phyloP scores from a whole-genome alignment of 2,888 invertebrate species.

The Xestia xanthographa region DNA sequence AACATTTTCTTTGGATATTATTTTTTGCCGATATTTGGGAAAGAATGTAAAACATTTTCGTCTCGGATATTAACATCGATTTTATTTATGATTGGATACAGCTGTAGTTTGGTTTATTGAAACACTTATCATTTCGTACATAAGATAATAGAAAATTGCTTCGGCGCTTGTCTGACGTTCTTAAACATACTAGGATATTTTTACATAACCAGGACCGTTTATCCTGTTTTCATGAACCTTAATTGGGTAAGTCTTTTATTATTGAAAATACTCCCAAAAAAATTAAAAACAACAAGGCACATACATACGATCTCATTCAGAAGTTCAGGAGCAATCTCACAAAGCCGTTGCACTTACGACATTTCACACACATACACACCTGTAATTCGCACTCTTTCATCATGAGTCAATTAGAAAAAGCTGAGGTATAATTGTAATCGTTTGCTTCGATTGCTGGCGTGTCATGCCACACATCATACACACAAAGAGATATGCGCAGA shows the following conservation, averaged over 20 bases:
- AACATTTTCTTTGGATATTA: constrained; percentile 23
- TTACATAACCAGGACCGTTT: neutral
- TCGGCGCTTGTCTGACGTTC: neutral
- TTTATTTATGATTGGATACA: constrained; percentile 39
- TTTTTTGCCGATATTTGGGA: constrained; percentile 27
- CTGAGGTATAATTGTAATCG: too few relatives aligned
- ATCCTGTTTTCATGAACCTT: too few relatives aligned
- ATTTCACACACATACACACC: too few relatives aligned
- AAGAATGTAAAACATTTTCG: constrained; percentile 29
- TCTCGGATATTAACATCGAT: constrained; percentile 31
- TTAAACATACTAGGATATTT: neutral
- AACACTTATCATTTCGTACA: constrained; percentile 7
- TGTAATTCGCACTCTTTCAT: too few relatives aligned
- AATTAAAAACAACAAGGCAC: neutral
- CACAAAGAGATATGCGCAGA: too few relatives aligned
- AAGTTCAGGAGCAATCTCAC: neutral
- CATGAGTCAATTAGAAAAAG: too few relatives aligned
- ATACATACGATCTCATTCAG: neutral
- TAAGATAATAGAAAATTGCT: neutral
- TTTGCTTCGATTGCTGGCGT: too few relatives aligned
- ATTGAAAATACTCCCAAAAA: neutral
- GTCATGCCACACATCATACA: too few relatives aligned
- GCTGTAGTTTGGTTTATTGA: constrained; percentile 23
- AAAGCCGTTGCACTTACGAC: too few relatives aligned
- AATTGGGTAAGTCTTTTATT: neutral